phyloP scores from a whole-genome alignment of 2,113 vertebrate species.

The Ploceus nigricollis region DNA sequence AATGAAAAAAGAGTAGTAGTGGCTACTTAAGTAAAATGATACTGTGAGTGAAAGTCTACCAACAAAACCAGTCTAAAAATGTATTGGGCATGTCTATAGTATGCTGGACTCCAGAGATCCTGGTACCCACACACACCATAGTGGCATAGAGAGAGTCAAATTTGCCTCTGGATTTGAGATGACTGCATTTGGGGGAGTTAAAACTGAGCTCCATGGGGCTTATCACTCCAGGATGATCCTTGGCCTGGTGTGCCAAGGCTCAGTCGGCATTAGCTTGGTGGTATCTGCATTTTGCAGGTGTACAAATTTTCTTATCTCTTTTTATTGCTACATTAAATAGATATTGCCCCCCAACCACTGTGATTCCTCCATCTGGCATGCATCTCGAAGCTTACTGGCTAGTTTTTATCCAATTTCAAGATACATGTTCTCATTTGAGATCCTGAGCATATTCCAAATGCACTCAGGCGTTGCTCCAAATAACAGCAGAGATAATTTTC shows the following conservation, averaged over 20 bases:
- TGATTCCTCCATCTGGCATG: neutral
- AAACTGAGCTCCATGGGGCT: neutral
- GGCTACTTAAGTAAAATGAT: neutral
- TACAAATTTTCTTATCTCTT: neutral
- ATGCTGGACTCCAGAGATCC: neutral
- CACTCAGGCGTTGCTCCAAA: neutral
- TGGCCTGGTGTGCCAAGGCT: neutral
- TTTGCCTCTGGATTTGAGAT: neutral
- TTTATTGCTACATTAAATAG: neutral
- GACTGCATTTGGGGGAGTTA: neutral
- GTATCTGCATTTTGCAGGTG: neutral
- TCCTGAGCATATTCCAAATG: neutral
- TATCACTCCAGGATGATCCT: neutral
- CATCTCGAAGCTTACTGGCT: neutral
- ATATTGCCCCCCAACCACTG: neutral
- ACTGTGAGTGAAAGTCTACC: neutral
- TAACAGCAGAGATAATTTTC: neutral
- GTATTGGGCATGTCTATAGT: neutral
- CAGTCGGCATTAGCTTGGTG: neutral
- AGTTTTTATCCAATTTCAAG: constrained; percentile 26
- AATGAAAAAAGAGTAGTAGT: neutral
- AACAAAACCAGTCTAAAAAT: neutral
- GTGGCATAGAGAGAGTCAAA: neutral
- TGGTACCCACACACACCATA: neutral
- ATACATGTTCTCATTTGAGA: neutral